These are phyloP conservation scores for Poeciliopsis retropinna DNA, from an alignment of 2,113 vertebrate species.

Conservation along the genomic window DNA sequence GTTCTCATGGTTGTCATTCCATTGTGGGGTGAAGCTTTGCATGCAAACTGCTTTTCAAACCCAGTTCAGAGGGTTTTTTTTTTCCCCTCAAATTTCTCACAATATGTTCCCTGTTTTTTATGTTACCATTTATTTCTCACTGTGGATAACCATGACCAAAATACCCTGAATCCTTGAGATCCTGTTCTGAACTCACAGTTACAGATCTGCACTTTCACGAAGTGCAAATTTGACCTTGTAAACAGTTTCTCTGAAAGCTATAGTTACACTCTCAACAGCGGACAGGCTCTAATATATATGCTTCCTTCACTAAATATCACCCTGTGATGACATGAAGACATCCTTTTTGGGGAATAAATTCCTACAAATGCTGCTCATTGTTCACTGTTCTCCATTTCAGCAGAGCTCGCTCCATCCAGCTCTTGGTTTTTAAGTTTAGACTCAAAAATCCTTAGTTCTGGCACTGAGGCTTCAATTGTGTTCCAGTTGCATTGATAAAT, in stretches of 20 bases:
- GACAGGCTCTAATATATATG: slow-evolving; percentile 17
- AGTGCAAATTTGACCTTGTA: slow-evolving; percentile 36
- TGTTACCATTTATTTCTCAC: slow-evolving; percentile 23
- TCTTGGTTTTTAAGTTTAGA: slow-evolving; percentile 12
- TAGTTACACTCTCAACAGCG: slow-evolving; percentile 52
- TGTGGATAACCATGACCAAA: slow-evolving; percentile 17
- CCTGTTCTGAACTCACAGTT: slow-evolving; percentile 16
- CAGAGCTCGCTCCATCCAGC: slow-evolving; percentile 24
- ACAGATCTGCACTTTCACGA: slow-evolving; percentile 15
- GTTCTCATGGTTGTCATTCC: slow-evolving; percentile 6
- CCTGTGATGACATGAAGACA: slow-evolving; percentile 23
- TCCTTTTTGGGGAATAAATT: slow-evolving; percentile 41
- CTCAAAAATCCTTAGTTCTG: slow-evolving; percentile 17
- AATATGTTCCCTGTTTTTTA: slow-evolving; percentile 7
- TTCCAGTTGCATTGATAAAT: slow-evolving; percentile 39
- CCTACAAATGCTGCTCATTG: slow-evolving; percentile 11
- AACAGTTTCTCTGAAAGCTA: slow-evolving; percentile 33
- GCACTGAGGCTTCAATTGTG: slow-evolving; percentile 1
- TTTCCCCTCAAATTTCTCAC: neutral
- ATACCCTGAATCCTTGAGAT: neutral
- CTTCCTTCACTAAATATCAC: slow-evolving; percentile 32
- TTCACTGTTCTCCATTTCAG: neutral
- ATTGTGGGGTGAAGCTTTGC: slow-evolving; percentile 11
- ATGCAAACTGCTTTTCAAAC: neutral
- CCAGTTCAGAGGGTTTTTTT: neutral